These are phyloP conservation scores for Habrosyne pyritoides DNA, from an alignment of 2,888 invertebrate species.

Conservation along the genomic window DNA sequence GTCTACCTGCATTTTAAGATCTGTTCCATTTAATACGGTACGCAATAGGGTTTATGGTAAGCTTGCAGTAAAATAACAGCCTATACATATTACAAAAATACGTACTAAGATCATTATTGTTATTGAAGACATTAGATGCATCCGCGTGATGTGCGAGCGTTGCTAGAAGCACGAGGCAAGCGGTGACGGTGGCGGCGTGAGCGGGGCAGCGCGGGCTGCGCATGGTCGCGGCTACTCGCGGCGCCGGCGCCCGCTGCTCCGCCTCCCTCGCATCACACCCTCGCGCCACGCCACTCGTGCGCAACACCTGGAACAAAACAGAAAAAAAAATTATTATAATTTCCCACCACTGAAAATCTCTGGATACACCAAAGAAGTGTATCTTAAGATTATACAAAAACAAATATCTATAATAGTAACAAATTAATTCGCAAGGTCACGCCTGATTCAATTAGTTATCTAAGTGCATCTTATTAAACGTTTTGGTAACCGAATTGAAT, in stretches of 20 bases:
- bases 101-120: conserved; percentile 70
- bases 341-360: no score
- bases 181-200: conserved; percentile 52
- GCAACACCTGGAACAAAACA: conserved; percentile 61
- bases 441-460: no score
- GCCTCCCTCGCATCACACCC: conserved; percentile 77
- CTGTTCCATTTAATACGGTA: no score
- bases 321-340: no score
- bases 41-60: no score
- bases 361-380: no score
- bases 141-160: conserved; percentile 43
- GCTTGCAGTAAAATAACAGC: neutral
- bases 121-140: conserved; percentile 56
- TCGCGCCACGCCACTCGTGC: conserved; percentile 69
- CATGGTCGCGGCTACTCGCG: conserved; percentile 78
- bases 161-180: conserved; percentile 53
- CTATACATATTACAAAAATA: conserved; percentile 18
- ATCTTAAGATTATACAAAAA: no score
- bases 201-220: conserved; percentile 65
- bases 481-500: no score
- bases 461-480: no score
- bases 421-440: no score
- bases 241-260: conserved; percentile 76
- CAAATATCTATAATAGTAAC: no score
- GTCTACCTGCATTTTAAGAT: no score